These are phyloP conservation scores for Misgurnus mizolepis DNA, from an alignment of 2,113 vertebrate genomes.

Conservation along the genomic window DNA sequence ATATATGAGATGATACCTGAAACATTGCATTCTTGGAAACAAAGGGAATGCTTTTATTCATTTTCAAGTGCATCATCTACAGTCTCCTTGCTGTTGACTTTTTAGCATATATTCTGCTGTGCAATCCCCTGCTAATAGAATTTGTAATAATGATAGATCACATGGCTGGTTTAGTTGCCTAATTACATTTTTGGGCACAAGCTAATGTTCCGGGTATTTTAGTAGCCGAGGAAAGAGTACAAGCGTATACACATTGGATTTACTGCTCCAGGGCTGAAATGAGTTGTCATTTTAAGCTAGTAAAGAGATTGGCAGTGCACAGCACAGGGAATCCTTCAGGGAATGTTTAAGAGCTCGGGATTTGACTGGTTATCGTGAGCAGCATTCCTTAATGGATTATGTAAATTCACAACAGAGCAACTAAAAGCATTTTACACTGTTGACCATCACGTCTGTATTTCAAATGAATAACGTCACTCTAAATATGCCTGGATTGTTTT, in stretches of 20 bases:
- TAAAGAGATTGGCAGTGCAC: background rate
- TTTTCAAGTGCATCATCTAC: background rate
- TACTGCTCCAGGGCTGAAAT: background rate
- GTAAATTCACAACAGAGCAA: too few relatives aligned
- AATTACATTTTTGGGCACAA: conserved; percentile 33
- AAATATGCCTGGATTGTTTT: too few relatives aligned
- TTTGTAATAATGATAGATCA: conserved; percentile 39
- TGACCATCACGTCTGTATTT: too few relatives aligned
- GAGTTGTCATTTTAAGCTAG: background rate
- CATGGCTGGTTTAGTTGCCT: conserved; percentile 26
- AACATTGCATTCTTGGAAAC: background rate
- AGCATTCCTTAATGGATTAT: too few relatives aligned
- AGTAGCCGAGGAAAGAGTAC: background rate
- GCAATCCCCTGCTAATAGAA: conserved; percentile 10
- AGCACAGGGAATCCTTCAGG: background rate
- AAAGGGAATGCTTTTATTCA: background rate
- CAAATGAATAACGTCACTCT: too few relatives aligned
- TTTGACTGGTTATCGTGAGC: too few relatives aligned
- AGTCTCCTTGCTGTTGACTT: background rate
- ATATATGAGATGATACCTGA: background rate
- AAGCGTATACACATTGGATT: background rate
- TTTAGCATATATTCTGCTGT: background rate
- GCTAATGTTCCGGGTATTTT: background rate
- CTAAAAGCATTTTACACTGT: too few relatives aligned
- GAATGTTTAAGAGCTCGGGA: background rate